Base-by-base conservation (phyloP, 2,113 vertebrate species). In the Ginglymostoma cirratum region DNA sequence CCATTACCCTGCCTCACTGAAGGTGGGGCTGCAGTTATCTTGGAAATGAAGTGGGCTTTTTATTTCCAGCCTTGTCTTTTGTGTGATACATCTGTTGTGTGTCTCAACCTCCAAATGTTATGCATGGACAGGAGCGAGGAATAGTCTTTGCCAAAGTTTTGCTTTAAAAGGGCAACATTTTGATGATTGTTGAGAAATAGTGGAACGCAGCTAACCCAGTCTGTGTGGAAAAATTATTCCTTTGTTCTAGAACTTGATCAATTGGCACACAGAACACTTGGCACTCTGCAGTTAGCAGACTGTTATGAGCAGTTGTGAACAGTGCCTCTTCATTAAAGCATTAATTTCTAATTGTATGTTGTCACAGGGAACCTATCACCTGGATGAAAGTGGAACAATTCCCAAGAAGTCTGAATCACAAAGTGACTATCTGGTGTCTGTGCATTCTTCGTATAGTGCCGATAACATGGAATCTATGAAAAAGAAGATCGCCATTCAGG, bases 401-500 rank as follows among this genome's bases (percentile, higher is more conserved):
- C 45, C 94, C 38, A 95, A 95, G 24, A 95, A 72, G 38, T 72
- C 42, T 48, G 94, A 45, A 42, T 30, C 42, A 76, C 67, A 95
- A 30, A 72, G 5, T 95, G 94, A 52, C 48, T 70, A 95, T 76
- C 34, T 72, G 70, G 94, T 72, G 52, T 95, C 94, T 52, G 38
- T 34, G 67, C 67, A 95, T 48, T 95, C 94, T 30, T 52, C 69
- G 14, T 69, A 45, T 34, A 48, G 94, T 17, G 93, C 21, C 27
- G 93, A 95, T 42, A 70, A 95, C 69, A 19, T 95, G 67, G 69
- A 95, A 52, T 76, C 94, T 72, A 95, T 95, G 69, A 95, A 95
- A 69, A 95, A 72, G 27, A 95, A 95, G 94, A 95, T 52, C 72
- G 67, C 94, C 45, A n/a, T 72, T 61, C 94, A 95, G 27, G 94